A percentile compares a stretch with the other conserved stretches of the same genome.
Evolutionary conservation across 1,140 invertebrate species (phyloP).

Genomic region (Pseudobourletiella spinata): DNA sequence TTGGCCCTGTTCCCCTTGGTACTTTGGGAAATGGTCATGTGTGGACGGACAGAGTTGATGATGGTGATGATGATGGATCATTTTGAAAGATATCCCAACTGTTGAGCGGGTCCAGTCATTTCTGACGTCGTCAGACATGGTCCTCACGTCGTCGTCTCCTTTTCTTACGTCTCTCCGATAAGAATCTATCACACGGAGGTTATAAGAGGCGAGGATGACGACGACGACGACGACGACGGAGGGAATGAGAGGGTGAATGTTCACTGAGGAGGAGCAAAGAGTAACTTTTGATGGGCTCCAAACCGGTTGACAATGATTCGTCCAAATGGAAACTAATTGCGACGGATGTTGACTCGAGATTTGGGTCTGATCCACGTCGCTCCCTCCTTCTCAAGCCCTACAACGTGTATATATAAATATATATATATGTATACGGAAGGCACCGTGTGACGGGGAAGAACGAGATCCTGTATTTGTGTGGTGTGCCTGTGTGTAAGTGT

Average conservation of each 20-base stretch:
- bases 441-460: no score
- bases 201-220: neutral
- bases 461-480: no score
- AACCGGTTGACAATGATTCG: conserved; percentile 32
- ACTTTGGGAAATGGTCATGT: no score
- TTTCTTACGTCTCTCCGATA: neutral
- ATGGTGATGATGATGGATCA: no score
- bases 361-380: neutral
- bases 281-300: conserved; percentile 11
- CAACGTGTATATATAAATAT: no score
- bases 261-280: conserved; percentile 11
- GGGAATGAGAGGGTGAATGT: neutral
- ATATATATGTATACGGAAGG: no score
- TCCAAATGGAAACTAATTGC: conserved; percentile 34
- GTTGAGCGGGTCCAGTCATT: no score
- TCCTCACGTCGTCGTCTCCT: neutral
- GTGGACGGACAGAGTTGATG: no score
- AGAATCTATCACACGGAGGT: neutral
- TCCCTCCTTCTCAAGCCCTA: neutral
- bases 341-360: conserved; percentile 14
- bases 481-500: no score
- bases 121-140: neutral
- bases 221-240: neutral
- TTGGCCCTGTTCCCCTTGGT: no score
- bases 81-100: no score